phyloP scores from a whole-genome alignment of 2,888 invertebrate genomes.

The Drosophila rubida region DNA sequence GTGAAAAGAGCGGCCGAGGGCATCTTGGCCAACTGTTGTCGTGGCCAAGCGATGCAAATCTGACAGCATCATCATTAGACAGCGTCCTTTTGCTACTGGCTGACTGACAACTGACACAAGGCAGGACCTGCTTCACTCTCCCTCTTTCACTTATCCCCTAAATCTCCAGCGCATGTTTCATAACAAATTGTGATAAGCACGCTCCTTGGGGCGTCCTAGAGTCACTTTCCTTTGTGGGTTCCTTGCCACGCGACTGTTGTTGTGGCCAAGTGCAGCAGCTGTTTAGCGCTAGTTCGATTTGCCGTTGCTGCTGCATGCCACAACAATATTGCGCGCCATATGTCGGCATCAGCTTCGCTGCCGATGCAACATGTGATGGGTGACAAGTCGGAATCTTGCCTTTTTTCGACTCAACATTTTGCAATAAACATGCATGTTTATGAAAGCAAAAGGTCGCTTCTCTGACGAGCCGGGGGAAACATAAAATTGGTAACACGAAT shows the following conservation, averaged over 20 bases:
- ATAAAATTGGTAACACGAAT: conserved; percentile 10
- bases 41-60: conserved; percentile 61
- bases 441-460: conserved; percentile 40
- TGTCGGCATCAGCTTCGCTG: conserved; percentile 18
- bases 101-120: conserved; percentile 77
- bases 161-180: conserved; percentile 37
- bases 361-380: conserved; percentile 62
- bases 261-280: conserved; percentile 49
- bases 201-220: conserved; percentile 73
- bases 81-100: conserved; percentile 57
- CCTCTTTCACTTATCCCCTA: conserved; percentile 1
- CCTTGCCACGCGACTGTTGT: conserved; percentile 51
- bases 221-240: conserved; percentile 55
- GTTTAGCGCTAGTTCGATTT: conserved; percentile 46
- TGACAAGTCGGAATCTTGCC: conserved; percentile 56
- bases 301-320: conserved; percentile 32
- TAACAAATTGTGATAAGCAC: conserved; percentile 69
- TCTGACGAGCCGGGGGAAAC: not conserved
- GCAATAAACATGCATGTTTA: conserved; percentile 73
- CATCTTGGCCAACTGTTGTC: conserved; percentile 55
- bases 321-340: conserved; percentile 38
- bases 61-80: conserved; percentile 76
- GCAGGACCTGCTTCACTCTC: not conserved
- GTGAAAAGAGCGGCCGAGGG: conserved; percentile 61
- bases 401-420: conserved; percentile 55